Percentiles rank a stretch among this genome's conserved stretches.
phyloP scores from a whole-genome alignment of 2,888 invertebrate species.

The Himalopsyche japonica region DNA sequence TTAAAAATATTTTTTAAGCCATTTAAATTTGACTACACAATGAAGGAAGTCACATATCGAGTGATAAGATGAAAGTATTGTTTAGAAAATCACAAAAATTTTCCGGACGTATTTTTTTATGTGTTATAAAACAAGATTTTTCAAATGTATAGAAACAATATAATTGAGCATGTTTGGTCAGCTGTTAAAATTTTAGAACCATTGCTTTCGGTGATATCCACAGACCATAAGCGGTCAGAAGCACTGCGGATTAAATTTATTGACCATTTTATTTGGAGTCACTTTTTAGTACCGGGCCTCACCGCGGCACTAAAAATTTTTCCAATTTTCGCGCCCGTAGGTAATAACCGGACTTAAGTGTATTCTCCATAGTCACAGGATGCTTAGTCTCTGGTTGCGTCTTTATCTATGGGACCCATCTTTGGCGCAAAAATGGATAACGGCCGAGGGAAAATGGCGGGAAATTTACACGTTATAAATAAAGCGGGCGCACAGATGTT shows the following conservation, averaged over 20 bases:
- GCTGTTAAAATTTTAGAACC: background rate
- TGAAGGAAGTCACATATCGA: no score
- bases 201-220: background rate
- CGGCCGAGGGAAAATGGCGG: conserved; percentile 13
- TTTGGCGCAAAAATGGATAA: conserved; percentile 11
- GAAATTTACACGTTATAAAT: conserved; percentile 17
- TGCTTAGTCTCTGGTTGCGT: background rate
- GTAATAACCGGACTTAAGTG: conserved; percentile 29
- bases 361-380: background rate
- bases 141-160: background rate
- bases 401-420: conserved; percentile 24
- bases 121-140: no score
- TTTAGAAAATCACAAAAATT: no score
- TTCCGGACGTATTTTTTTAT: no score
- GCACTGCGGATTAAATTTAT: conserved; percentile 32
- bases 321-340: conserved; percentile 26
- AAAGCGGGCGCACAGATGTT: background rate
- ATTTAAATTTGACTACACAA: no score
- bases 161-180: background rate
- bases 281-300: conserved; percentile 2
- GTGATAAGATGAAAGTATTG: no score
- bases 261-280: conserved; percentile 27
- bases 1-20: no score
- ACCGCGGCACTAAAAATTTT: conserved; percentile 28
- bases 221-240: conserved; percentile 22